Conservation (phyloP, 2,888 invertebrate genomes). For the Labia minor region DNA sequence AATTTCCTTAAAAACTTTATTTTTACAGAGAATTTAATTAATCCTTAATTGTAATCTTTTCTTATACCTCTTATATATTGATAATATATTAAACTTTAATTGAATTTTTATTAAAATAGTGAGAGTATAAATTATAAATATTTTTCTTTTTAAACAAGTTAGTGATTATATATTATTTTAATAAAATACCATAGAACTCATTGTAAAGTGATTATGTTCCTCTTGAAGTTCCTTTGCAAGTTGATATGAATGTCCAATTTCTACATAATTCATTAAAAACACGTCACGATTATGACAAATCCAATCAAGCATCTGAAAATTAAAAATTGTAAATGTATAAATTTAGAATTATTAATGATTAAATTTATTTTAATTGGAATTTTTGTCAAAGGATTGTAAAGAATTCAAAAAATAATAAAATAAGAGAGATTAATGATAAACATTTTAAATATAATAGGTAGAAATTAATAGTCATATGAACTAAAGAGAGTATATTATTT, state of each 20-base stretch:
- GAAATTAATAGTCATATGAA: slow-evolving; percentile 14
- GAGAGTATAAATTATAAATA: too few species aligned
- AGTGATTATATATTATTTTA: too few species aligned
- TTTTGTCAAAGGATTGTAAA: not conserved
- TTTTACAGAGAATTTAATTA: too few species aligned
- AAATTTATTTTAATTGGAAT: slow-evolving; percentile 15
- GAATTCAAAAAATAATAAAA: slow-evolving; percentile 21
- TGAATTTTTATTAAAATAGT: too few species aligned
- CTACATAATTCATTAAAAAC: slow-evolving; percentile 90
- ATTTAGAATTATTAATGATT: too few species aligned
- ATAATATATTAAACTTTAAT: too few species aligned
- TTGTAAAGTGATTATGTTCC: slow-evolving; percentile 89
- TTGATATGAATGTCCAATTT: slow-evolving; percentile 85
- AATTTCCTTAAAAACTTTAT: too few species aligned
- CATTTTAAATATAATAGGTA: not conserved
- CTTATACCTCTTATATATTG: too few species aligned
- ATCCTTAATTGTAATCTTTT: too few species aligned
- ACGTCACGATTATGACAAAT: slow-evolving; percentile 90
- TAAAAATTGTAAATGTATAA: not conserved
- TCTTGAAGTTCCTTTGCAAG: slow-evolving; percentile 85
- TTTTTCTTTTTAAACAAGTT: too few species aligned
- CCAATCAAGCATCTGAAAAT: slow-evolving; percentile 88
- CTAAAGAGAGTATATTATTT: not conserved
- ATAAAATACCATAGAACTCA: slow-evolving; percentile 59
- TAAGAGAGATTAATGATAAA: not conserved